phyloP scores from a whole-genome alignment of 64 coral and sea anemone species.

The Montipora foliosa region DNA sequence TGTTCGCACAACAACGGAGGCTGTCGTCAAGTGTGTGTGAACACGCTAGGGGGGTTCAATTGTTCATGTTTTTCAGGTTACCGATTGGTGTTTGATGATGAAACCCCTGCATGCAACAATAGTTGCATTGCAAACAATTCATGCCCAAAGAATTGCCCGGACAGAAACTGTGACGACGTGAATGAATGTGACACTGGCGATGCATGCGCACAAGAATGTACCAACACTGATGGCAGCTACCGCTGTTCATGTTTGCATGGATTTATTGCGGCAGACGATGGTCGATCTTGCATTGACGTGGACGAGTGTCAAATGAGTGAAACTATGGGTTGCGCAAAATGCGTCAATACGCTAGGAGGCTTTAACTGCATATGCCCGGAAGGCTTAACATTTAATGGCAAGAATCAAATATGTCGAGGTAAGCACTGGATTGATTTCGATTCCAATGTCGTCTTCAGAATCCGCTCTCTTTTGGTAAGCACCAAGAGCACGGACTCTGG shows the following conservation, averaged over 20 bases:
- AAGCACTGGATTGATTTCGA: background rate
- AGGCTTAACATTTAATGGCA: slow-evolving; percentile 55
- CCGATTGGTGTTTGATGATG: slow-evolving; percentile 25
- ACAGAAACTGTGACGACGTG: slow-evolving; percentile 67
- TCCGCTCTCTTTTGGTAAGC: too few relatives aligned
- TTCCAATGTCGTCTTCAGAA: too few relatives aligned
- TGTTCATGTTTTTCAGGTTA: slow-evolving; percentile 72
- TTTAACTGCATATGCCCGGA: slow-evolving; percentile 65
- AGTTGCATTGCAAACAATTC: slow-evolving; percentile 48
- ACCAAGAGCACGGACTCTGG: too few relatives aligned
- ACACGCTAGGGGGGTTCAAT: slow-evolving; percentile 56
- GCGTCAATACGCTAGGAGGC: slow-evolving; percentile 62
- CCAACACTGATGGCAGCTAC: slow-evolving; percentile 66
- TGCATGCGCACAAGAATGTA: slow-evolving; percentile 65
- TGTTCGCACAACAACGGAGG: slow-evolving; percentile 34
- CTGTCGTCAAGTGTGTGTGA: slow-evolving; percentile 70
- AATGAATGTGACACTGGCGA: slow-evolving; percentile 53
- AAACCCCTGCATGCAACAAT: slow-evolving; percentile 32
- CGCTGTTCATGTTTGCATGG: slow-evolving; percentile 62
- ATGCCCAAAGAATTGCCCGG: slow-evolving; percentile 24
- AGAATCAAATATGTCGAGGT: slow-evolving; percentile 54
- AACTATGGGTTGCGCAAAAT: slow-evolving; percentile 20
- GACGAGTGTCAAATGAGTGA: slow-evolving; percentile 67
- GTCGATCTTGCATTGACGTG: slow-evolving; percentile 60
- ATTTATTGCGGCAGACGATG: slow-evolving; percentile 30